phyloP scores from a whole-genome alignment of 2,113 vertebrate species.

The Semnornis frantzii region DNA sequence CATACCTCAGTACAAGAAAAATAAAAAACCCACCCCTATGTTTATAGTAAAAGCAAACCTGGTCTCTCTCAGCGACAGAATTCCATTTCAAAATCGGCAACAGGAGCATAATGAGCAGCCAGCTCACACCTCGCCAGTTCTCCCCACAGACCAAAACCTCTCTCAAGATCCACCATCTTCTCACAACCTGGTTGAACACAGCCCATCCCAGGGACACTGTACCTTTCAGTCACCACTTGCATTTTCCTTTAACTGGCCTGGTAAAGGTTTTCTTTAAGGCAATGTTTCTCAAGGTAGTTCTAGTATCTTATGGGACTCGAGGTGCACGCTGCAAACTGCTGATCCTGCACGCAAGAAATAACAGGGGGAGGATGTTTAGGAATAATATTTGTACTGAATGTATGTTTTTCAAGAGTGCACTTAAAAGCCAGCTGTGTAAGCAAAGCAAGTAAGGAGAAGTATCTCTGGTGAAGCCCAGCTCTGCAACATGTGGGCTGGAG shows the following conservation, averaged over 20 bases:
- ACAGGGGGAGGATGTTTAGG: neutral
- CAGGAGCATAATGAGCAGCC: neutral
- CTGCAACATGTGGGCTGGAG: neutral
- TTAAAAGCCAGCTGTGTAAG: constrained; percentile 35
- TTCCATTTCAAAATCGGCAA: neutral
- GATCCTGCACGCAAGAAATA: neutral
- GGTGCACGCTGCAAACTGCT: neutral
- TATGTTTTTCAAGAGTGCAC: neutral
- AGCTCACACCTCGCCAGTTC: neutral
- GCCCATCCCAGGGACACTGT: neutral
- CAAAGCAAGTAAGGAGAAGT: neutral
- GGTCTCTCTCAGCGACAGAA: neutral
- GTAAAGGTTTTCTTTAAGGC: neutral
- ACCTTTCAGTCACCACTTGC: neutral
- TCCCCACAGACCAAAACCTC: neutral
- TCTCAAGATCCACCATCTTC: neutral
- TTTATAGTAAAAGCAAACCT: constrained; percentile 51
- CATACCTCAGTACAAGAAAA: neutral
- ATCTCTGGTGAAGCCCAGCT: neutral
- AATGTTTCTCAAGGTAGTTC: neutral
- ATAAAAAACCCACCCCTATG: constrained; percentile 14
- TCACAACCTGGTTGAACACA: neutral
- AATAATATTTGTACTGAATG: neutral
- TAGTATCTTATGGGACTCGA: fast-evolving
- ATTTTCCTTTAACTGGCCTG: neutral